Conservation (phyloP, 2,888 invertebrate species). For the Gymnocheta viridis region DNA sequence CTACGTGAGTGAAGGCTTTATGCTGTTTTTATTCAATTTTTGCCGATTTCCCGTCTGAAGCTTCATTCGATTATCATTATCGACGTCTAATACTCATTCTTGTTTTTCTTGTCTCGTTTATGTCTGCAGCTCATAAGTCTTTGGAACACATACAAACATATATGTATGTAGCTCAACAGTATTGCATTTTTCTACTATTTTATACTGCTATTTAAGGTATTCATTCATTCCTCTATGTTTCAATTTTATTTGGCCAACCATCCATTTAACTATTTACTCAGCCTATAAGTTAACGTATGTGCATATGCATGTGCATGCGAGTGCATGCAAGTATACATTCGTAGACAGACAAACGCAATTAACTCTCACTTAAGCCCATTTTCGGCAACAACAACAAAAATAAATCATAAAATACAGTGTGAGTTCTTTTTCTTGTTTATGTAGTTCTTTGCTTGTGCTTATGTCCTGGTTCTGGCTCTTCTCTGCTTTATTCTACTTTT, state of each 20-base stretch:
- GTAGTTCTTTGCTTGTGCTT: neutral
- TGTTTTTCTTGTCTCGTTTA: slow-evolving; percentile 44
- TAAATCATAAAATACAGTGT: neutral
- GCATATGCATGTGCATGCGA: slow-evolving; percentile 52
- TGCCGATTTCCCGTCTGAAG: slow-evolving; percentile 31
- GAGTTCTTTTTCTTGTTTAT: neutral
- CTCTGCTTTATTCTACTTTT: slow-evolving; percentile 19
- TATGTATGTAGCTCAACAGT: neutral
- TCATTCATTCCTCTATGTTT: slow-evolving; percentile 9
- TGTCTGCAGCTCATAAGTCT: slow-evolving; percentile 56
- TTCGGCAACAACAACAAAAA: slow-evolving; percentile 3
- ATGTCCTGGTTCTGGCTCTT: neutral
- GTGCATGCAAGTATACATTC: slow-evolving; percentile 18
- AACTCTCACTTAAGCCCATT: slow-evolving; percentile 64
- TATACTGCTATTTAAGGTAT: neutral
- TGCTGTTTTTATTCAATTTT: slow-evolving; percentile 1
- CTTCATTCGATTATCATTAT: slow-evolving; percentile 58
- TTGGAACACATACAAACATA: slow-evolving; percentile 16
- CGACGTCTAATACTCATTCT: slow-evolving; percentile 60
- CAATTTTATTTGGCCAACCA: slow-evolving; percentile 37
- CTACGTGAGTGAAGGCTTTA: neutral
- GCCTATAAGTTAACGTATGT: slow-evolving; percentile 8
- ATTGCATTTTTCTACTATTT: slow-evolving; percentile 6
- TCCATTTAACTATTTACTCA: slow-evolving; percentile 17
- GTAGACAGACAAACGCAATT: slow-evolving; percentile 66